Conservation (phyloP, 2,797 vertebrate species). For the Myotis pilosus region DNA sequence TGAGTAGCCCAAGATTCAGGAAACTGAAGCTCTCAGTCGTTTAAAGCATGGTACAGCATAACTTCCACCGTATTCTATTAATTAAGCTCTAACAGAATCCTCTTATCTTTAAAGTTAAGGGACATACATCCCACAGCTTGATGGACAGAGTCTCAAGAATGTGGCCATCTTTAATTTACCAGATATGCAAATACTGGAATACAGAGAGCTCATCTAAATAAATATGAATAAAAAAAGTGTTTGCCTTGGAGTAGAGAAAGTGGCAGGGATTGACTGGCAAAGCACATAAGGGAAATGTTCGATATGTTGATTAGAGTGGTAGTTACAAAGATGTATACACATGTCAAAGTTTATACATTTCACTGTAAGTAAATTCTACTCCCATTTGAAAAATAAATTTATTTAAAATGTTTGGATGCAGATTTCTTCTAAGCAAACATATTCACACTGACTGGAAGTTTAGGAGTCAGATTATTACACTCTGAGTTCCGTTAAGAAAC, state of each 20-base stretch:
- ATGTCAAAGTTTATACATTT: background rate
- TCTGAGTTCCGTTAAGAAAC: background rate
- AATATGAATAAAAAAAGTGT: background rate
- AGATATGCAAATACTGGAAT: background rate
- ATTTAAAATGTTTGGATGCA: background rate
- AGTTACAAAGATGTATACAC: background rate
- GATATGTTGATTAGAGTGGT: background rate
- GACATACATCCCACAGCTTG: background rate
- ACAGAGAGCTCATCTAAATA: background rate
- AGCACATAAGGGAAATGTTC: background rate
- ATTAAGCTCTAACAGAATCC: background rate
- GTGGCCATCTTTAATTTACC: background rate
- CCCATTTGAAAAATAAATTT: background rate
- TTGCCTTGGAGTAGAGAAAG: background rate
- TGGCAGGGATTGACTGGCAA: background rate
- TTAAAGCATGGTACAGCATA: background rate
- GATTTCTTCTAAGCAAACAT: slow-evolving; percentile 5
- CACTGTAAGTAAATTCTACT: background rate
- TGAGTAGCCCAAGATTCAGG: background rate
- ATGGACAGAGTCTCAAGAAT: background rate
- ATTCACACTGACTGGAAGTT: background rate
- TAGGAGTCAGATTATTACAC: background rate
- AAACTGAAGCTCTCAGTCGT: background rate
- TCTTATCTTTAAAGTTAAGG: background rate
- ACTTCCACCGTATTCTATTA: background rate